phyloP scores from a whole-genome alignment of 1,140 invertebrate genomes.

The Drosophila rhopaloa region DNA sequence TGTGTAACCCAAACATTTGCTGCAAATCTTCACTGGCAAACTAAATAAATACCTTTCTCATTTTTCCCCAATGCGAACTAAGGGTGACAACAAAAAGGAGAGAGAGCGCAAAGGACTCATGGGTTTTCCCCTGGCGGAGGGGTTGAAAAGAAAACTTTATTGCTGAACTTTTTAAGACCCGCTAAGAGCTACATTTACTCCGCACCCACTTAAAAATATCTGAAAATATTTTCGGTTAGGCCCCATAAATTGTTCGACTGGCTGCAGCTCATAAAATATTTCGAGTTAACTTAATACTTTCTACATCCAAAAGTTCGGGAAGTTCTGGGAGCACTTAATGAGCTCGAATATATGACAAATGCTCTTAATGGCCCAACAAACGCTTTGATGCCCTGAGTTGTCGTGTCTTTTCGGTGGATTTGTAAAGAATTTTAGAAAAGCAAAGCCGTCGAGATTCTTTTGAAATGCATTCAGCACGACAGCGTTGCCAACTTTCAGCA shows the following conservation, averaged over 20 bases:
- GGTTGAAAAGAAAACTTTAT: conserved; percentile 18
- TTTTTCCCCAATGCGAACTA: conserved; percentile 5
- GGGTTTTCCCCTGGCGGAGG: conserved; percentile 3
- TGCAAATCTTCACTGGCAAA: conserved; percentile 25
- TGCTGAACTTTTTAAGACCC: conserved; percentile 5
- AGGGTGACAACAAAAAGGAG: conserved; percentile 18
- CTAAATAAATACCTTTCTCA: conserved; percentile 36
- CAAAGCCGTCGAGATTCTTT: conserved; percentile 4
- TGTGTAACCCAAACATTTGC: conserved; percentile 14
- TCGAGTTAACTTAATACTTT: conserved; percentile 48
- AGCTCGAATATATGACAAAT: conserved; percentile 70
- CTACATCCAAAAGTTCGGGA: conserved; percentile 32
- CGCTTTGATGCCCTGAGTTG: conserved; percentile 43
- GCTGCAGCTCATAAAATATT: conserved; percentile 67
- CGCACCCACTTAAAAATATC: conserved; percentile 30
- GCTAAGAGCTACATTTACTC: conserved; percentile 22
- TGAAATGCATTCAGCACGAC: conserved; percentile 13
- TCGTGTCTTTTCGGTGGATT: conserved; percentile 33
- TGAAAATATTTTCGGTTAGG: conserved; percentile 31
- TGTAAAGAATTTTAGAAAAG: conserved; percentile 35
- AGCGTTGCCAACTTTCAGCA: conserved; percentile 21
- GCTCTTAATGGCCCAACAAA: conserved; percentile 60
- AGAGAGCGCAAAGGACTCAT: background rate
- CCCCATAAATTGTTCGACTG: conserved; percentile 57
- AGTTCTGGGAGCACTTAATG: conserved; percentile 49